Conservation (phyloP, 2,797 vertebrate genomes). For the Clarias laeviceps region DNA sequence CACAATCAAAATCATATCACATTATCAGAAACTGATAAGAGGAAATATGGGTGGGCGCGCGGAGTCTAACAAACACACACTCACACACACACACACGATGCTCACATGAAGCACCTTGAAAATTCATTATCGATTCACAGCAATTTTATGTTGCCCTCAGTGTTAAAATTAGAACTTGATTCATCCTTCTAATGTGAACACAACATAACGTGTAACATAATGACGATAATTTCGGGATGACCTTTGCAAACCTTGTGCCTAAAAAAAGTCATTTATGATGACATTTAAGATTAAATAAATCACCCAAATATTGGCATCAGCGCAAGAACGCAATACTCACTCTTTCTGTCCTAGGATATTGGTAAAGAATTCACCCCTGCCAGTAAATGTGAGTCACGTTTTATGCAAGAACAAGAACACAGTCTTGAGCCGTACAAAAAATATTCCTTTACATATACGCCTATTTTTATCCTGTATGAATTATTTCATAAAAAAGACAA, state of each 20-base stretch:
- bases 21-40: slow-evolving; percentile 15
- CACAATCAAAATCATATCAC: slow-evolving; percentile 12
- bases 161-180: background rate
- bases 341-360: background rate
- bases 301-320: background rate
- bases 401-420: background rate
- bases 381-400: background rate
- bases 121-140: background rate
- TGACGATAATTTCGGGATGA: background rate
- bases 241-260: background rate
- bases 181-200: background rate
- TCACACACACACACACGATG: no score
- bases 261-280: background rate
- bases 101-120: background rate
- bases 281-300: background rate
- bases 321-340: background rate
- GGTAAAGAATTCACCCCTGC: slow-evolving; percentile 1
- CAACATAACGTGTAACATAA: background rate
- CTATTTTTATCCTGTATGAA: no score
- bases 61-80: background rate
- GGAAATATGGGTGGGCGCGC: background rate
- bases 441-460: background rate
- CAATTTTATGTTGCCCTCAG: background rate
- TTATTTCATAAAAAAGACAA: background rate
- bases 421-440: background rate